Conservation (phyloP, 2,113 vertebrate genomes). For the Oncorhynchus gorbuscha region DNA sequence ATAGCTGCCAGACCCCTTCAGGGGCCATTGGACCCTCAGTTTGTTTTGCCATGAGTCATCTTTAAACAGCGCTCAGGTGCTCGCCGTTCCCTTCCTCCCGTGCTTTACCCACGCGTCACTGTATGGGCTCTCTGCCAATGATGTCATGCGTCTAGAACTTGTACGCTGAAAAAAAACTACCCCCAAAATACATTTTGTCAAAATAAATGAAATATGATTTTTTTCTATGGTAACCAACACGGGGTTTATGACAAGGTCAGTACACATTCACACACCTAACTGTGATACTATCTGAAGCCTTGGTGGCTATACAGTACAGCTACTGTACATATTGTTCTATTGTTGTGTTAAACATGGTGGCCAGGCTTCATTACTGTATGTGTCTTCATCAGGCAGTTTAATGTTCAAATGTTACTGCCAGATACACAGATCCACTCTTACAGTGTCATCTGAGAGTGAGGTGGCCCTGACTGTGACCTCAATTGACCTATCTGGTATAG, state of each 20-base stretch:
- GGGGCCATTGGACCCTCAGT: constrained; percentile 51
- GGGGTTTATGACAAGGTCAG: too few relatives aligned
- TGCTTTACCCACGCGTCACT: constrained; percentile 35
- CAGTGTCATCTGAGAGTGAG: neutral
- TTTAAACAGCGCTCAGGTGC: constrained; percentile 68
- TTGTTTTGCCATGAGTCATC: constrained; percentile 70
- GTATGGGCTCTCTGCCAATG: neutral
- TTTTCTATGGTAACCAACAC: constrained; percentile 43
- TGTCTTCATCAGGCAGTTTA: constrained; percentile 43
- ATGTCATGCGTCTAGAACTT: neutral
- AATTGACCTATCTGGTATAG: too few relatives aligned
- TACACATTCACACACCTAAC: too few relatives aligned
- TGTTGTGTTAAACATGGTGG: too few relatives aligned
- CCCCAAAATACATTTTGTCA: constrained; percentile 20
- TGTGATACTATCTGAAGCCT: too few relatives aligned
- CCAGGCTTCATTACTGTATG: constrained; percentile 8
- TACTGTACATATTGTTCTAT: too few relatives aligned
- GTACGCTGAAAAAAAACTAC: too few relatives aligned
- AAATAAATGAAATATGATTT: constrained; percentile 14
- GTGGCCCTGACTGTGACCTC: neutral
- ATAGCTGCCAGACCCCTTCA: constrained; percentile 51
- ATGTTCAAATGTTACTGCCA: neutral
- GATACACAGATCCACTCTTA: neutral
- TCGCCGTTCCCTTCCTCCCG: constrained; percentile 25
- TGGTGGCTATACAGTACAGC: too few relatives aligned